A percentile compares a stretch with the other conserved stretches of the same genome.
Conservation (phyloP, 2,113 vertebrate species). For the Progne subis region DNA sequence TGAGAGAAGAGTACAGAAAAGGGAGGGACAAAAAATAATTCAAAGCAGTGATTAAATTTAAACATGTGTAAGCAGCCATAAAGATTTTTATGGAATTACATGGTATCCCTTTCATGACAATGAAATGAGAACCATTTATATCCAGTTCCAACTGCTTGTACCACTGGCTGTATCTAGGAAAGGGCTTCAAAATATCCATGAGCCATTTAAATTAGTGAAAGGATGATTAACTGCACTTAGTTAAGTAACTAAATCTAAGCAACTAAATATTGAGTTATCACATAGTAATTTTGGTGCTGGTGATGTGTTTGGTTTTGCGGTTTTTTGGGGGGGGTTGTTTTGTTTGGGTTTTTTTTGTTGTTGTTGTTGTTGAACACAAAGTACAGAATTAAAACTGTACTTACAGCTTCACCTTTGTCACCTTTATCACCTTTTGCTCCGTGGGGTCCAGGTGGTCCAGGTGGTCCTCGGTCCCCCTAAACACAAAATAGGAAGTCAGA, state of each 20-base stretch:
- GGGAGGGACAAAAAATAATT: background rate
- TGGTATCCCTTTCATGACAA: background rate
- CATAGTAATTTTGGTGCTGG: background rate
- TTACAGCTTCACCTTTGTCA: slow-evolving; percentile 79
- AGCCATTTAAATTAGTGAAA: background rate
- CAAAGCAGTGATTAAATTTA: background rate
- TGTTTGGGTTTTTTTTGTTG: background rate
- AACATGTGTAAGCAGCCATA: background rate
- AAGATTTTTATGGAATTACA: background rate
- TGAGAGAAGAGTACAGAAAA: background rate
- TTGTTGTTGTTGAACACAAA: background rate
- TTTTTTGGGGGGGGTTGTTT: background rate
- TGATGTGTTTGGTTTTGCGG: background rate
- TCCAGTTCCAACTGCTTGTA: background rate
- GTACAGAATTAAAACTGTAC: background rate
- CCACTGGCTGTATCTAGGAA: background rate
- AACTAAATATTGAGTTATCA: background rate
- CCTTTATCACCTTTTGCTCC: slow-evolving; percentile 80
- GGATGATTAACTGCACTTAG: background rate
- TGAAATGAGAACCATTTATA: background rate
- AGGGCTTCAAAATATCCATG: background rate
- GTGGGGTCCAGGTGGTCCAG: slow-evolving; percentile 73
- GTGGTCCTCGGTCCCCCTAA: slow-evolving; percentile 58
- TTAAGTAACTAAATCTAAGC: background rate
- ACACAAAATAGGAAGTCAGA: background rate